Evolutionary conservation across 2,888 invertebrate species (phyloP), one percentile per base, ranked within the genome.

Genomic region (Eupithecia subumbrata): DNA sequence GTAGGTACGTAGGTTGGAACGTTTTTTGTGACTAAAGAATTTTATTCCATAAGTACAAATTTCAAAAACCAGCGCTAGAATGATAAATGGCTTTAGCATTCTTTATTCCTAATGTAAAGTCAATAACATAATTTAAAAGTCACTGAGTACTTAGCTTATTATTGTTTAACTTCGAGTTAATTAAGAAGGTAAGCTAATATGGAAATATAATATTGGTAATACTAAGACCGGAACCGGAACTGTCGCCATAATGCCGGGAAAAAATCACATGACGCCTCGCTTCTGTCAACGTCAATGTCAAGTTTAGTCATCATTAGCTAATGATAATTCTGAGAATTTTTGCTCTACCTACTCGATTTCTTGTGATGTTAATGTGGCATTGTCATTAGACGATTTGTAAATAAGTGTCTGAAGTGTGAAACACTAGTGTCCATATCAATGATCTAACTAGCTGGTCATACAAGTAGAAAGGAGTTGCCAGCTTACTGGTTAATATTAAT

Each of bases 1-100:
- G 40, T n/a, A n/a, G 37, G 76, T 72, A 78, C 73, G 79, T 72
- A 73, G 73, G 67, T 30, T 45, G 45, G 34, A 73, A 69, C 25
- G 68, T 63, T 60, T 70, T 52, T 66, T 72, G 76, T 56, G 64
- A 52, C 63, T 69, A 43, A 37, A 48, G 45, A 72, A 70, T 60
- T 74, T 67, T n/a, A n/a, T n/a, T n/a, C n/a, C 43, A 5, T 67
- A 22, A 45, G 22, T 45, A 5, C 68, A 8, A 68, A 43, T 60
- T 60, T 60, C 5, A 25, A 25, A 25, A 56, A 60, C 25, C 25
- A 60, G 14, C 5, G 12, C 60, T 5, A 25, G 60, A 60, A 25
- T 22, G 60, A 60, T 60, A 14, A 60, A 60, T 60, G 60, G n/a
- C 60, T 60, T 5, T 60, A 60, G 22, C 12, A 22, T 56, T 56